These are phyloP conservation scores for Drosophila kambysellisi DNA, from an alignment of 2,888 invertebrate genomes.

Conservation along the genomic window DNA sequence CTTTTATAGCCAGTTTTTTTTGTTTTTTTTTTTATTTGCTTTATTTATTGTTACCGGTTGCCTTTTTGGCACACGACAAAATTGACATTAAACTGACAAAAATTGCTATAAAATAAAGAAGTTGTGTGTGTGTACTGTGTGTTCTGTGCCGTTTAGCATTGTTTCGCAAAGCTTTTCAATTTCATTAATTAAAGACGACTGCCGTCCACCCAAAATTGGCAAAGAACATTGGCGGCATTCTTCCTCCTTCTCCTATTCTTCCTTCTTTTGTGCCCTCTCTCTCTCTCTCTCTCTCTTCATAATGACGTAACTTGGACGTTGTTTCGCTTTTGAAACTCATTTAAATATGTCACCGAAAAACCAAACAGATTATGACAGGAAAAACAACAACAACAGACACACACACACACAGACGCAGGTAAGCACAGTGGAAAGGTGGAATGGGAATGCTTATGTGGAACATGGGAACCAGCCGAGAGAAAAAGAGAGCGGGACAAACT, in stretches of 20 bases:
- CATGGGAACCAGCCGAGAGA: slow-evolving; percentile 10
- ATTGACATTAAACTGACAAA: slow-evolving; percentile 59
- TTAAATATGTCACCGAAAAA: slow-evolving; percentile 61
- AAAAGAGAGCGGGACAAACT: slow-evolving; percentile 24
- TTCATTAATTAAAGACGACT: slow-evolving; percentile 62
- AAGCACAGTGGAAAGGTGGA: slow-evolving; percentile 22
- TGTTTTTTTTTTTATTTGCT: slow-evolving; percentile 25
- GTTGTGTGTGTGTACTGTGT: slow-evolving; percentile 11
- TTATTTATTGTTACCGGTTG: slow-evolving; percentile 53
- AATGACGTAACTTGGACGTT: slow-evolving; percentile 68
- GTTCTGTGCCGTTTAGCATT: slow-evolving; percentile 44
- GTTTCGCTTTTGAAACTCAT: slow-evolving; percentile 58
- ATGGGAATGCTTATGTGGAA: slow-evolving; percentile 21
- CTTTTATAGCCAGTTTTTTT: slow-evolving; percentile 45
- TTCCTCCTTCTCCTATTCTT: background rate
- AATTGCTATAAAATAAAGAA: slow-evolving; percentile 41
- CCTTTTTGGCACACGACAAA: slow-evolving; percentile 54
- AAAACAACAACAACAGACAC: slow-evolving; percentile 3
- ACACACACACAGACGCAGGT: slow-evolving; percentile 28
- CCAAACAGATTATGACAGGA: slow-evolving; percentile 59
- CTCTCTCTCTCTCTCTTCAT: slow-evolving; percentile 12
- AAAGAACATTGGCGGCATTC: slow-evolving; percentile 55
- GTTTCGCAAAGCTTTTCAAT: slow-evolving; percentile 61
- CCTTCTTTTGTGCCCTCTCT: background rate
- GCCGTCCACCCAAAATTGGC: slow-evolving; percentile 48